A percentile compares a stretch with the other conserved stretches of the same genome.
Evolutionary conservation across 2,888 invertebrate genomes (phyloP).

Genomic region (Nemapogon koenigi): DNA sequence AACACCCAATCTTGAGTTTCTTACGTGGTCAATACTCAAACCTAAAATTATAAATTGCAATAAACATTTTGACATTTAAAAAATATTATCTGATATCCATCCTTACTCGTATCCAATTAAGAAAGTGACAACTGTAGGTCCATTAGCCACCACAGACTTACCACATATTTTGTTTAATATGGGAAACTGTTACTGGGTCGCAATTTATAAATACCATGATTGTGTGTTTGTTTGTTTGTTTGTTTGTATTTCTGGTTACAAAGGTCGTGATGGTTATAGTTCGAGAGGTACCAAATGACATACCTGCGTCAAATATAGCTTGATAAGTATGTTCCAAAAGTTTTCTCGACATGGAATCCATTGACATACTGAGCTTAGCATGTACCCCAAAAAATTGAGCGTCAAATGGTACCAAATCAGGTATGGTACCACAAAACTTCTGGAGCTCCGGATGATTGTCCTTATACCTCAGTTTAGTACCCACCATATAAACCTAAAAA

Average conservation of each 20-base stretch:
- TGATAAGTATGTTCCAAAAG: slow-evolving; percentile 76
- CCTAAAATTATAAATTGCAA: not conserved
- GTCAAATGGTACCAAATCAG: slow-evolving; percentile 3
- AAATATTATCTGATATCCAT: too few species aligned
- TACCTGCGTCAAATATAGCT: slow-evolving; percentile 73
- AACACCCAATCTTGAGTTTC: slow-evolving; percentile 62
- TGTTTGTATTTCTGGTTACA: too few species aligned
- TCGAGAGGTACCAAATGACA: too few species aligned
- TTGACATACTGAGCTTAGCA: slow-evolving; percentile 16
- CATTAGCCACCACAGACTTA: too few species aligned
- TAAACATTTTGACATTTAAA: too few species aligned
- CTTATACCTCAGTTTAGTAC: not conserved
- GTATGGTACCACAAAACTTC: slow-evolving; percentile 2
- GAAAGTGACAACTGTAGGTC: too few species aligned
- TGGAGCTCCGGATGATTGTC: slow-evolving; percentile 6
- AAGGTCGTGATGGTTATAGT: too few species aligned
- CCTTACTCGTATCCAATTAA: too few species aligned
- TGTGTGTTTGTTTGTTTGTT: too few species aligned
- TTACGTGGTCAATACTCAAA: slow-evolving; percentile 12
- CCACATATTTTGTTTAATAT: too few species aligned
- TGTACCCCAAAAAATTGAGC: slow-evolving; percentile 7
- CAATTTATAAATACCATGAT: too few species aligned
- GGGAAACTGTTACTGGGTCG: too few species aligned
- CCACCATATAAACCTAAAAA: slow-evolving; percentile 3
- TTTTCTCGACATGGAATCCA: slow-evolving; percentile 67